phyloP scores from a whole-genome alignment of 2,113 vertebrate species.

The Sinocyclocheilus anshuiensis region DNA sequence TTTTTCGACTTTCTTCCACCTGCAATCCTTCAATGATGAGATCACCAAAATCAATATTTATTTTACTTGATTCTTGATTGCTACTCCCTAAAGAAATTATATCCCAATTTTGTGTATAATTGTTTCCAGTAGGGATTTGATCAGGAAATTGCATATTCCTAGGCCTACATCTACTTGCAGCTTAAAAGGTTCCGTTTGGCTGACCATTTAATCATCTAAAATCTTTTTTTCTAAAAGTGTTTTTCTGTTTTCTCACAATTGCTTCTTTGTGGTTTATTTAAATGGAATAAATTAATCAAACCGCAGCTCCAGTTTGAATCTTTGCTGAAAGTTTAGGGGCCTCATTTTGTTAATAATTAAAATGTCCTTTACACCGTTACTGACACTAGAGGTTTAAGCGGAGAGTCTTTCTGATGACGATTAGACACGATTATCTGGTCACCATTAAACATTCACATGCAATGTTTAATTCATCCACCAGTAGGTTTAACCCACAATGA shows the following conservation, averaged over 20 bases:
- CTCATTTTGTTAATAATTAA: constrained; percentile 30
- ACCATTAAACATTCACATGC: constrained; percentile 48
- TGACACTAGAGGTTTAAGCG: constrained; percentile 17
- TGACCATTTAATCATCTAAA: background rate
- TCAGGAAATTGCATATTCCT: too few relatives aligned
- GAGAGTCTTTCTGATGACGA: constrained; percentile 27
- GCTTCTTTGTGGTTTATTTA: background rate
- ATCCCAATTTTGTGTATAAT: too few relatives aligned
- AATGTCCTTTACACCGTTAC: constrained; percentile 6
- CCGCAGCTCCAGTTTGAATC: background rate
- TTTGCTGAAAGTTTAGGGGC: constrained; percentile 15
- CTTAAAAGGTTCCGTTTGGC: background rate
- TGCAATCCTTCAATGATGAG: too few relatives aligned
- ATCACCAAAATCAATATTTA: too few relatives aligned
- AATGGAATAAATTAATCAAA: background rate
- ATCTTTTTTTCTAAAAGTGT: background rate
- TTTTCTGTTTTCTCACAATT: background rate
- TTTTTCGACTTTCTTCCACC: too few relatives aligned
- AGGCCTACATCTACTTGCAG: too few relatives aligned
- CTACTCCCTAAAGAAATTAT: too few relatives aligned
- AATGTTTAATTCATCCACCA: constrained; percentile 46
- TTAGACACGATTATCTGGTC: constrained; percentile 44
- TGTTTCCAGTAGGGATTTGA: too few relatives aligned
- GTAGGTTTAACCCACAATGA: constrained; percentile 33
- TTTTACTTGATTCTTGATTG: too few relatives aligned